Base-by-base conservation (phyloP, 1,140 invertebrate genomes). In the Telenomus remus region DNA sequence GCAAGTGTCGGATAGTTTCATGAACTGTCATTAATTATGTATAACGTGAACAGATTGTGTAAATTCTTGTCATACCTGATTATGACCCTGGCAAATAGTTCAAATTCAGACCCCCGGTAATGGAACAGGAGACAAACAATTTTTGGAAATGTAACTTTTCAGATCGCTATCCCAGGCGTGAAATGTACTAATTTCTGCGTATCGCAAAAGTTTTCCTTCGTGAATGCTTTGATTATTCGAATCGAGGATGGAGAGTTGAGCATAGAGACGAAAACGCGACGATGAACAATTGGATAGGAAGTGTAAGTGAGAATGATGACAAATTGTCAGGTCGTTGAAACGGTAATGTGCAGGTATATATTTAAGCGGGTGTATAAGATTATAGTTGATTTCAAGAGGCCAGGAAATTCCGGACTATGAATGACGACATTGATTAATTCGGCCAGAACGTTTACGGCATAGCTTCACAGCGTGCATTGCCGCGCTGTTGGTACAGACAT, bases 341-440 rank as follows among this genome's bases (percentile, higher is more conserved):
- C 54, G 50, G 57, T 57, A 56, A 51, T 35, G 43, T 65, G 39
- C 61, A 49, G 34, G 43, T 55, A 54, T 78, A 44, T 61, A 59
- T 77, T 65, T 59, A 39, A 55, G 4, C 49, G 33, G 34, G 33
- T n/a, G 53, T 50, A 13, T 37, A 56, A 19, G 60, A 48, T 59
- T 72, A 72, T 56, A 42, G 50, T 65, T 54, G 61, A 60, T 73
- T 73, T 42, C 49, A 73, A 55, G 34, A 63, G 42, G 19, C 54
- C 47, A 64, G 60, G 51, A 64, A 57, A 72, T 63, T 72, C 61
- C 48, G 35, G 51, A 49, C 35, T 49, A 54, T 59, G 60, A 73
- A 65, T 53, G 60, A 73, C 61, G 63, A 68, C 56, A 60, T 53
- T 65, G 66, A 70, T 65, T 60, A 53, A 74, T 74, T 73, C 55